phyloP scores from a whole-genome alignment of 1,140 invertebrate genomes.

The Drosophila elegans region DNA sequence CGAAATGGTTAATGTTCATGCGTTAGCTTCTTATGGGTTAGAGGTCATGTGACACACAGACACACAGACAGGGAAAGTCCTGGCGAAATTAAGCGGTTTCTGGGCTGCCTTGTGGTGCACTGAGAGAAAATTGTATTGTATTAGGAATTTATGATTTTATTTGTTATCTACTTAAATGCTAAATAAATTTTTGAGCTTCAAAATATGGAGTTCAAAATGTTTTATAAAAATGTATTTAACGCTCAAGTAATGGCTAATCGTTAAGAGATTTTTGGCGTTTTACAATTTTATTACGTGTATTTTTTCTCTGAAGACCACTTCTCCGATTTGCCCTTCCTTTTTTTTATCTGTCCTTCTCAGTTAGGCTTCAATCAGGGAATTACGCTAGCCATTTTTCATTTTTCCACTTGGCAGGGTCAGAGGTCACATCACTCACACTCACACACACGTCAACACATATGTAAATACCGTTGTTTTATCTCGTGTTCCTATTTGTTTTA shows the following conservation, averaged over 20 bases:
- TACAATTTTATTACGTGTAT: too few species aligned
- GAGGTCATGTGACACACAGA: constrained; percentile 29
- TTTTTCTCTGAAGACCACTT: neutral
- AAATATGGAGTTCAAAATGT: too few species aligned
- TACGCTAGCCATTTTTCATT: constrained; percentile 44
- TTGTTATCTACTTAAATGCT: too few species aligned
- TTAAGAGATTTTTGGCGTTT: too few species aligned
- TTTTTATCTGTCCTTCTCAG: constrained; percentile 17
- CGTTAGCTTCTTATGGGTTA: constrained; percentile 15
- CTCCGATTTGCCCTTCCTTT: constrained; percentile 4
- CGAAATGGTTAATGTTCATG: constrained; percentile 37
- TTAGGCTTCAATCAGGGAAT: constrained; percentile 45
- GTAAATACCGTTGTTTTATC: constrained; percentile 43
- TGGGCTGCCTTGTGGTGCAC: constrained; percentile 12
- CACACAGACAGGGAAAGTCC: constrained; percentile 13
- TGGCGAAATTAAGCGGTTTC: constrained; percentile 24
- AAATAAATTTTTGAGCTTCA: too few species aligned
- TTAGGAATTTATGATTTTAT: neutral
- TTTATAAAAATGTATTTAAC: too few species aligned
- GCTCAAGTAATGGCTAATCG: too few species aligned
- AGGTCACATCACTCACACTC: constrained; percentile 29
- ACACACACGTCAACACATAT: constrained; percentile 19
- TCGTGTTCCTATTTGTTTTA: constrained; percentile 27
- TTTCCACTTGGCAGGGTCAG: constrained; percentile 47
- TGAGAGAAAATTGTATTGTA: neutral